Evolutionary conservation across 2,888 invertebrate genomes (phyloP).

Genomic region (Prenolepis imparis): DNA sequence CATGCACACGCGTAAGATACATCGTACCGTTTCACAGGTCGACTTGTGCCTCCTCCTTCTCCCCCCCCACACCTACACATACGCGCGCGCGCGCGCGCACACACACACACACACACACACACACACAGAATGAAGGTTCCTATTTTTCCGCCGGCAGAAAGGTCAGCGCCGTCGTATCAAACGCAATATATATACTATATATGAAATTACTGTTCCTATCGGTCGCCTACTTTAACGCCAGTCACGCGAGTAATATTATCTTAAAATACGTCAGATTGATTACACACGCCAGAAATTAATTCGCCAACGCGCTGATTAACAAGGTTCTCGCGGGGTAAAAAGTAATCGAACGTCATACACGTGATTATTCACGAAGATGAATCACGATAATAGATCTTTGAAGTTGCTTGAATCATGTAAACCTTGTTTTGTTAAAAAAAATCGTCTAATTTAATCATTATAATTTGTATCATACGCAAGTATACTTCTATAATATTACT

Average conservation of each 20-base stretch:
- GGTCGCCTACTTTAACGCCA: conserved; percentile 43
- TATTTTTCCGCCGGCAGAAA: conserved; percentile 57
- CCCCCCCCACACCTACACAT: background rate
- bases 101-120: background rate
- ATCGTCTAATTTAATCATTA: background rate
- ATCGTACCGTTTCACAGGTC: conserved; percentile 48
- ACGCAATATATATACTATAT: conserved; percentile 52
- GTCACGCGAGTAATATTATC: conserved; percentile 52
- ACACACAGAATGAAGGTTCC: conserved; percentile 62
- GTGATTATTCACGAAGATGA: background rate
- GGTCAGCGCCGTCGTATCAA: conserved; percentile 49
- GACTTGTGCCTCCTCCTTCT: conserved; percentile 37
- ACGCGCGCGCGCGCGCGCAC: background rate
- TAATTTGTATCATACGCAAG: too few species aligned
- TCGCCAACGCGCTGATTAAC: background rate
- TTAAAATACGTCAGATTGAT: conserved; percentile 37
- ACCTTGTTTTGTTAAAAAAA: background rate
- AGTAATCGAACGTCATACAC: background rate
- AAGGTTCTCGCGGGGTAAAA: conserved; percentile 16
- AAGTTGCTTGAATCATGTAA: background rate
- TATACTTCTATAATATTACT: background rate
- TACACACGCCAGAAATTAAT: conserved; percentile 36
- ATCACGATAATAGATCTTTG: background rate
- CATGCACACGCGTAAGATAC: conserved; percentile 42
- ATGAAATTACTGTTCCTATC: conserved; percentile 68